Base-by-base conservation (phyloP, 2,888 invertebrate species). In the Trilocha varians region DNA sequence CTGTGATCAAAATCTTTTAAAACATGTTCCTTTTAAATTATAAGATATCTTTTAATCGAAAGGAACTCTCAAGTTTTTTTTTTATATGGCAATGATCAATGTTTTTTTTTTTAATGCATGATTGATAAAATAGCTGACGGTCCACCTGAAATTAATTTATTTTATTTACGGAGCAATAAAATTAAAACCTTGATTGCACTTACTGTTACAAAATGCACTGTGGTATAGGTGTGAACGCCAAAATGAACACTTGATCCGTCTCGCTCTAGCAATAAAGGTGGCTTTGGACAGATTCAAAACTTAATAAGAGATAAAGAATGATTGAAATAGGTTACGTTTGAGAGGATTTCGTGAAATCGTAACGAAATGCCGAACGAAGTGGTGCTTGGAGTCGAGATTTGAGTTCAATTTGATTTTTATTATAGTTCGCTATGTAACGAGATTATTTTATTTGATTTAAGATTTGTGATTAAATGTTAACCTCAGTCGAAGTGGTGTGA, bases 181-280 rank as follows among this genome's bases (percentile, higher is more conserved):
- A 18, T 18, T 18, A 18, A 18, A 18, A 18, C 1, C 1, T 18
- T 18, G 8, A 18, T 6, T 18, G 18, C 8, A 18, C 3, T 25
- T 25, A 25, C 25, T 25, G 25, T 25, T 6, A 9, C 5, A 9
- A 4, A 2, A 25, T 25, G 6, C 11, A 11, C 25, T 25, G 11
- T 11, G 11, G 25, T 25, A 25, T 25, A 25, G 25, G 25, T 44
- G 48, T 46, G 47, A 53, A 51, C 50, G 51, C 48, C 48, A 45
- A 51, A 55, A 55, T 55, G 50, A 53, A 51, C 49, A 48, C 50
- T 47, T 52, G 43, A 43, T 36, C 33, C 36, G 14, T 34, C 17
- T 34, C 34, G 33, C 33, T 41, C 43, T 15, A 18, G 35, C 17
- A 33, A 39, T 43, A 43, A 43, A 39, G 32, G 33, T 39, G 39